Percentiles rank a stretch among this genome's conserved stretches.
phyloP scores from a whole-genome alignment of 2,888 invertebrate genomes.

The Dexiosoma caninum region DNA sequence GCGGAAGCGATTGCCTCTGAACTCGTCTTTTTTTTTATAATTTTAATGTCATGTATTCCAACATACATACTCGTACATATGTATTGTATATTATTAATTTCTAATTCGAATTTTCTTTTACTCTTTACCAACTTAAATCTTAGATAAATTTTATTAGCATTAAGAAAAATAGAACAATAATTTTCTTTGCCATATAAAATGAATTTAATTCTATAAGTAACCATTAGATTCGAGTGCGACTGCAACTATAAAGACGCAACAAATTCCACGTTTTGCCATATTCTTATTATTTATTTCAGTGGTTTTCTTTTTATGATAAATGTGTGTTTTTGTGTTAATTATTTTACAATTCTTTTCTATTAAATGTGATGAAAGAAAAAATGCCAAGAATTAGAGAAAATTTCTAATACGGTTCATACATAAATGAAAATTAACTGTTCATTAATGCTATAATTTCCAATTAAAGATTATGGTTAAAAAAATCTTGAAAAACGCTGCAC shows the following conservation, averaged over 20 bases:
- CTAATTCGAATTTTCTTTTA: neutral
- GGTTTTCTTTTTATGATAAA: conserved; percentile 47
- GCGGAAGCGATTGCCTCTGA: no score
- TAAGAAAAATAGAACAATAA: conserved; percentile 20
- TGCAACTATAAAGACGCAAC: neutral
- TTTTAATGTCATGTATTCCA: no score
- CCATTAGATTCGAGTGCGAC: neutral
- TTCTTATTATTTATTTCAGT: conserved; percentile 7
- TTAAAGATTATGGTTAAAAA: conserved; percentile 56
- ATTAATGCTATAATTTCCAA: conserved; percentile 65
- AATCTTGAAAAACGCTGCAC: neutral
- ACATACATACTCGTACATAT: no score
- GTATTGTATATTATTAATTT: neutral
- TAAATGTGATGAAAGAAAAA: conserved; percentile 32
- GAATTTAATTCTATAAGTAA: conserved; percentile 27
- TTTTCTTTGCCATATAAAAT: conserved; percentile 15
- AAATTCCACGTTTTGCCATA: neutral
- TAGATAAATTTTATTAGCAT: conserved; percentile 17
- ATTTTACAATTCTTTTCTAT: conserved; percentile 60
- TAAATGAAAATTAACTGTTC: conserved; percentile 66
- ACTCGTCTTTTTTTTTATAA: no score
- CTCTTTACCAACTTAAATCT: neutral
- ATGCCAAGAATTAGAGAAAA: conserved; percentile 41
- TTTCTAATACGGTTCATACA: conserved; percentile 23
- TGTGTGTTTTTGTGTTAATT: conserved; percentile 66